phyloP scores from a whole-genome alignment of 2,888 invertebrate species.

The Deilephila porcellus region DNA sequence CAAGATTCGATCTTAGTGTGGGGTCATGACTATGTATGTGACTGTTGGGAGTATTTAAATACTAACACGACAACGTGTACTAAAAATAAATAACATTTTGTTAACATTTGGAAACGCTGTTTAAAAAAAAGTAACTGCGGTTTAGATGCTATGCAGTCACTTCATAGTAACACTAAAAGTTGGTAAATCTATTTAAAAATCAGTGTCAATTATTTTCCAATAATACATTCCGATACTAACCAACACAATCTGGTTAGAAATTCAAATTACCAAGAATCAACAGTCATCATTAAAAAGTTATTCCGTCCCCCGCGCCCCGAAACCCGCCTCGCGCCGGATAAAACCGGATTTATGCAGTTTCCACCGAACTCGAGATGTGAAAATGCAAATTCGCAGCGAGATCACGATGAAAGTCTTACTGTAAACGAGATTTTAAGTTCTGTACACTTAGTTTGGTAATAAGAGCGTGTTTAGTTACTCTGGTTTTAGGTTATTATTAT shows the following conservation, averaged over 20 bases:
- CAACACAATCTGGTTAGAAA: slow-evolving; percentile 8
- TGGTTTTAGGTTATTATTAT: too few species aligned
- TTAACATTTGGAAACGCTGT: too few species aligned
- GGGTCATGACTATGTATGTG: too few species aligned
- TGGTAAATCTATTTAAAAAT: slow-evolving; percentile 6
- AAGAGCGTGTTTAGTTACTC: neutral
- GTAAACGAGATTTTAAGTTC: slow-evolving; percentile 19
- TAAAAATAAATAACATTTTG: too few species aligned
- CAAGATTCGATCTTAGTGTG: too few species aligned
- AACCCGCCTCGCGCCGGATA: slow-evolving; percentile 55
- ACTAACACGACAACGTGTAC: too few species aligned
- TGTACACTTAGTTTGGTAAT: neutral
- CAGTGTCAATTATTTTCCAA: neutral
- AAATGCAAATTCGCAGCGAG: slow-evolving; percentile 58
- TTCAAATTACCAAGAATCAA: slow-evolving; percentile 22
- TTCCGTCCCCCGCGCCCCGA: slow-evolving; percentile 31
- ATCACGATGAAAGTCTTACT: slow-evolving; percentile 47
- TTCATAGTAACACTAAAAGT: neutral
- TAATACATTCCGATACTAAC: neutral
- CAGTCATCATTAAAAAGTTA: slow-evolving; percentile 24
- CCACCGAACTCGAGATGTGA: slow-evolving; percentile 47
- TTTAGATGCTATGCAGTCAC: too few species aligned
- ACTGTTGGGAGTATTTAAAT: too few species aligned
- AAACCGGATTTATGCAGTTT: slow-evolving; percentile 64
- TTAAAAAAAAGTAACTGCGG: too few species aligned